Evolutionary conservation across 2,888 invertebrate genomes (phyloP).

Genomic region (Microctonus hyperodae): DNA sequence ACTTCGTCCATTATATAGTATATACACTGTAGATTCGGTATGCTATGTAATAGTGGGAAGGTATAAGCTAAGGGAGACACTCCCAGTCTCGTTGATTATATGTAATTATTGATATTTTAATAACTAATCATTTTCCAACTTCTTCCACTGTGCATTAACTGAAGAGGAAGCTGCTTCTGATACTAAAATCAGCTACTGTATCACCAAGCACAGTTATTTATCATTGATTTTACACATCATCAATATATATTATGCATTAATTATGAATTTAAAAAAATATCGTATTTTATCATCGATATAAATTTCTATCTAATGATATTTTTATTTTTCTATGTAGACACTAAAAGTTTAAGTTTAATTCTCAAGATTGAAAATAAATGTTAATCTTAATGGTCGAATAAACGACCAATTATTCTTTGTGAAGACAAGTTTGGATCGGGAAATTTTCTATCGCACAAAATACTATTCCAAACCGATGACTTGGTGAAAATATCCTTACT

Average conservation of each 20-base stretch:
- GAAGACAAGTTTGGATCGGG: constrained; percentile 25
- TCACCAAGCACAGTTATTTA: constrained; percentile 27
- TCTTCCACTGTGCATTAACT: constrained; percentile 30
- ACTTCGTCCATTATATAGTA: constrained; percentile 26
- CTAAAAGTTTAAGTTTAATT: neutral
- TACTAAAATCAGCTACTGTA: constrained; percentile 59
- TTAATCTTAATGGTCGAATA: constrained; percentile 16
- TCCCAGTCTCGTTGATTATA: constrained; percentile 61
- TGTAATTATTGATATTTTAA: constrained; percentile 64
- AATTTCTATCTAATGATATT: neutral
- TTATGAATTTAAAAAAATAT: too few species aligned
- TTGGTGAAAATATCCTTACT: constrained; percentile 3
- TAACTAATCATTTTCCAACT: constrained; percentile 62
- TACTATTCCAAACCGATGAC: neutral
- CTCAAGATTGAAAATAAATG: constrained; percentile 20
- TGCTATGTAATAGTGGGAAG: constrained; percentile 12
- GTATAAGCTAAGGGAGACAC: constrained; percentile 51
- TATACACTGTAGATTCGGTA: constrained; percentile 11
- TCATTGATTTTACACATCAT: constrained; percentile 18
- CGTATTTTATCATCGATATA: neutral
- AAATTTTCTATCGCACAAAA: constrained; percentile 26
- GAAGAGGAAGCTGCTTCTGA: constrained; percentile 33
- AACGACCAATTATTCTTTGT: constrained; percentile 21
- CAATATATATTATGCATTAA: too few species aligned
- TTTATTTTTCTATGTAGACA: constrained; percentile 1